phyloP scores from a whole-genome alignment of 1,140 invertebrate species.

The Eulimnadia texana region DNA sequence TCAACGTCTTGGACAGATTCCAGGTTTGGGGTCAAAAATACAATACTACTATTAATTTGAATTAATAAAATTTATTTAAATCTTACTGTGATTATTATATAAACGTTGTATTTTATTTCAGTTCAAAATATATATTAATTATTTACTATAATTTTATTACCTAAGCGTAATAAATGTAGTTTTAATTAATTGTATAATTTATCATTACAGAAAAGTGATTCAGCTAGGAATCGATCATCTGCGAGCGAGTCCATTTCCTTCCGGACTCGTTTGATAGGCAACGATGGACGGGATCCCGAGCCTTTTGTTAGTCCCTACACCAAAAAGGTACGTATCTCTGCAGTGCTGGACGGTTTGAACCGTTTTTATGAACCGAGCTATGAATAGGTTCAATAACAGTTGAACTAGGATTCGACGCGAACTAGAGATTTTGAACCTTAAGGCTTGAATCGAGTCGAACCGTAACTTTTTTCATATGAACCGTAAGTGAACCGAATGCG shows the following conservation, averaged over 20 bases:
- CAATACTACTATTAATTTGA: too few species aligned
- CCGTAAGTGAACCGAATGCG: too few species aligned
- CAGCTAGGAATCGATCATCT: not conserved
- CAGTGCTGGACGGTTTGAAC: too few species aligned
- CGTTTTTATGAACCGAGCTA: too few species aligned
- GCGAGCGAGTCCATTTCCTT: not conserved
- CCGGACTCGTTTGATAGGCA: not conserved
- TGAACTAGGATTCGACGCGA: too few species aligned
- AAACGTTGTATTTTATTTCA: too few species aligned
- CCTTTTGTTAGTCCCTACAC: constrained; percentile 34
- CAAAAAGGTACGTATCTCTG: constrained; percentile 23
- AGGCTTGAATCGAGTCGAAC: too few species aligned
- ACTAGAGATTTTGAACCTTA: too few species aligned
- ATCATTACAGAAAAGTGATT: not conserved
- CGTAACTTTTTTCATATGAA: too few species aligned
- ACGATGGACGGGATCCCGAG: constrained; percentile 23
- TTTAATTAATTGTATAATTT: not conserved
- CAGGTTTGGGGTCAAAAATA: too few species aligned
- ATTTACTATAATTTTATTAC: not conserved
- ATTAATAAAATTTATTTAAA: not conserved
- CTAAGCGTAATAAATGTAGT: not conserved
- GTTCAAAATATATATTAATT: too few species aligned
- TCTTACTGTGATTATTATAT: not conserved
- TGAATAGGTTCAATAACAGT: too few species aligned
- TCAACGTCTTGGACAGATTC: constrained; percentile 1